Evolutionary conservation across 2,888 invertebrate genomes (phyloP), one percentile per base, ranked within the genome.

Genomic region (Ctena decussata): DNA sequence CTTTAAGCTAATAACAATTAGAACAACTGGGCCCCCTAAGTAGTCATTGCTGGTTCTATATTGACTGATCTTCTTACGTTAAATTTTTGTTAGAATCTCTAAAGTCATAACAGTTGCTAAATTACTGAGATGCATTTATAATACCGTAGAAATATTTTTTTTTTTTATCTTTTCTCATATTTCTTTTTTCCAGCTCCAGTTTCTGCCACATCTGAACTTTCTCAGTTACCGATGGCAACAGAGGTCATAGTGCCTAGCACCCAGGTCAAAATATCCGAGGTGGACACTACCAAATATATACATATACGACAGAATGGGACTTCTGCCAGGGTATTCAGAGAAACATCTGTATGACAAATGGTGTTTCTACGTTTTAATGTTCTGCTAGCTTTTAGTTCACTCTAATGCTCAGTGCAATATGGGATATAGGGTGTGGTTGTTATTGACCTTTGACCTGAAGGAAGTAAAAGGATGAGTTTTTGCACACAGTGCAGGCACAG

Each of bases 221-320:
- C 93, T 49, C 92, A 92, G 85, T 89, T 93, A 73, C 92, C 93
- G 11, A 93, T 93, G 77, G 93, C 93, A 71, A 93, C 93, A 76
- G 94, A 94, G 85, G 93, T 94, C 82, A 93, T 94, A 84, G 93
- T 94, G 84, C 94, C 94, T 32, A 92, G 92, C 75, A 94, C 93
- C 6, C 95, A 95, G 86, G 94, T 95, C 77, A 94, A 94, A 84
- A 94, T 95, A 82, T 94, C 94, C 0, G 94, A 95, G 85, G 94
- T 94, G 80, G 94, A 96, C 94, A 91, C 95, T 74, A 96, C 96
- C 12, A 94, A 95, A 80, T 96, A 95, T 91, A 96, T 96, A 86
- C 96, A 96, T 89, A 96, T 96, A 80, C 93, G 95, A 73, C 95
- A 96, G 86, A 95, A 96, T 78, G 96, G 96, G 32, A 94, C 94